Conservation (phyloP, 2,113 vertebrate species). For the Cariama cristata region DNA sequence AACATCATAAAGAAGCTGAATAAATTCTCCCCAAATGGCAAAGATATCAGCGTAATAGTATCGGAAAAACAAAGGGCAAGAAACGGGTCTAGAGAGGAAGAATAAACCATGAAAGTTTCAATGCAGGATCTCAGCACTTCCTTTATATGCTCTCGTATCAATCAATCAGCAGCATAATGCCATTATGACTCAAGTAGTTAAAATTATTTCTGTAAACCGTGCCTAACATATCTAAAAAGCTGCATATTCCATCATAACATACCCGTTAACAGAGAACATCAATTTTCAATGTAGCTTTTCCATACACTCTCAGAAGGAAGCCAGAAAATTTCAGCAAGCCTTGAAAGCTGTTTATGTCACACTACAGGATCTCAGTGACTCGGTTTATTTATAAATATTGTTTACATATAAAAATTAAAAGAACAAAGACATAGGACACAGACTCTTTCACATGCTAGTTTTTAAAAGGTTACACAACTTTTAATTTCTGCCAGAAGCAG, state of each 20-base stretch:
- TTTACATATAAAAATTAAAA: not conserved
- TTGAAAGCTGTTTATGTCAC: not conserved
- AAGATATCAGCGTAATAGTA: not conserved
- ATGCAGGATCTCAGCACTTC: not conserved
- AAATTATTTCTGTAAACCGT: not conserved
- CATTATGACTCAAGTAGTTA: not conserved
- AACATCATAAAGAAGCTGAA: not conserved
- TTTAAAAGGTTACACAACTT: not conserved
- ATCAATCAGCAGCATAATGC: not conserved
- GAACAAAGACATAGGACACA: not conserved
- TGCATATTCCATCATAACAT: not conserved
- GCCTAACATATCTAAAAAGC: not conserved
- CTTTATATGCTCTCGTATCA: not conserved
- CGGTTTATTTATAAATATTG: not conserved
- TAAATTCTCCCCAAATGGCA: not conserved
- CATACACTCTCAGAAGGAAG: not conserved
- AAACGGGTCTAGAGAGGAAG: not conserved
- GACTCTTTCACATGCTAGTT: not conserved
- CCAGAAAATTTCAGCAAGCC: not conserved
- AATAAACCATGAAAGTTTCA: not conserved
- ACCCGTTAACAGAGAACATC: not conserved
- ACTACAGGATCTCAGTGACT: not conserved
- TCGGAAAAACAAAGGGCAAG: not conserved
- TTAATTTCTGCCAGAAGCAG: not conserved
- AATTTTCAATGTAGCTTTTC: not conserved